Conservation (phyloP, 1,140 invertebrate species). For the Sweltsa coloradensis region DNA sequence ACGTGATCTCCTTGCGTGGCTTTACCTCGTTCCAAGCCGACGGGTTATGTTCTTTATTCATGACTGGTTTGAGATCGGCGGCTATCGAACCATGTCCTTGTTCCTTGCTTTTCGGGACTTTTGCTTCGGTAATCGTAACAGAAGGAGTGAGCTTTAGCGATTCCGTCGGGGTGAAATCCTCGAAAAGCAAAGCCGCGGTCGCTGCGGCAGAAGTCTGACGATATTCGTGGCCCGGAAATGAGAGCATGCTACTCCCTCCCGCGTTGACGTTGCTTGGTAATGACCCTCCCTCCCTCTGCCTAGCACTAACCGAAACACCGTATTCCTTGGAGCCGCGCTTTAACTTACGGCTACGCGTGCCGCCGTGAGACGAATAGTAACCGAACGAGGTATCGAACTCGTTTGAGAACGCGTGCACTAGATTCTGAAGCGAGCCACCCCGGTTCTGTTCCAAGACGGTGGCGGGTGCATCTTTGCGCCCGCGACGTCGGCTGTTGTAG, state of each 20-base stretch:
- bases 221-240: slow-evolving; percentile 6
- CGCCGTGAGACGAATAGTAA: slow-evolving; percentile 2
- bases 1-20: no score
- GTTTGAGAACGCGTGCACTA: slow-evolving; percentile 24
- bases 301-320: slow-evolving; percentile 38
- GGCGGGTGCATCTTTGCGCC: slow-evolving; percentile 28
- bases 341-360: neutral
- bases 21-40: no score
- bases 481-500: slow-evolving; percentile 8
- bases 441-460: slow-evolving; percentile 40
- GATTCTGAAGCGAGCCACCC: slow-evolving; percentile 43
- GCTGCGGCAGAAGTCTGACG: slow-evolving; percentile 1
- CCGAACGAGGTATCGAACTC: slow-evolving; percentile 9
- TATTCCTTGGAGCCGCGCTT: slow-evolving; percentile 14
- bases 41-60: no score
- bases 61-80: no score
- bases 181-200: neutral
- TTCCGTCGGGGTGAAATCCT: neutral
- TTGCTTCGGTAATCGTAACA: no score
- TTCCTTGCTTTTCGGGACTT: no score
- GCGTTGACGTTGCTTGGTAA: slow-evolving; percentile 45
- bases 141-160: no score
- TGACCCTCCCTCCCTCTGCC: slow-evolving; percentile 52
- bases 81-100: no score
- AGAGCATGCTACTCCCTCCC: slow-evolving; percentile 7